A percentile compares a stretch with the other conserved stretches of the same genome.
Evolutionary conservation across 2,797 vertebrate genomes (phyloP).

Genomic region (Lagorchestes hirsutus): DNA sequence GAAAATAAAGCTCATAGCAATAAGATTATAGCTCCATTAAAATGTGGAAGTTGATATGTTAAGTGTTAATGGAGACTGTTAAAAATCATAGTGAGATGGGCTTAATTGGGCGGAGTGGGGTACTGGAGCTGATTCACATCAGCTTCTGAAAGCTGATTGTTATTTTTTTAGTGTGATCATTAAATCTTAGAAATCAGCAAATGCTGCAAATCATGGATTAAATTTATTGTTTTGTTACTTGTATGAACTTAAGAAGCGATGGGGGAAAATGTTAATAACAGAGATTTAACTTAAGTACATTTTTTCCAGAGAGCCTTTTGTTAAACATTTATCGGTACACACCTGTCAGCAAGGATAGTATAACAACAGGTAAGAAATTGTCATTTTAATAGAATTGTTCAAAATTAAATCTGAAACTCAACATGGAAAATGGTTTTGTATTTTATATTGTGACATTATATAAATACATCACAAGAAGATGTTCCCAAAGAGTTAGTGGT

Average conservation of each 20-base stretch:
- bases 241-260: background rate
- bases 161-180: background rate
- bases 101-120: background rate
- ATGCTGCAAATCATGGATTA: background rate
- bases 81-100: too few species aligned
- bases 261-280: background rate
- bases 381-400: background rate
- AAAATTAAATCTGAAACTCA: background rate
- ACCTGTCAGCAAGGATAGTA: background rate
- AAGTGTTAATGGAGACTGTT: background rate
- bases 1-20: background rate
- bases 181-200: background rate
- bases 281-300: background rate
- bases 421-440: background rate
- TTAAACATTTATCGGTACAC: background rate
- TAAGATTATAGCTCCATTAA: background rate
- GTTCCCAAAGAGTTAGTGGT: background rate
- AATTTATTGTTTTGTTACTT: background rate
- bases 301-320: background rate
- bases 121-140: background rate
- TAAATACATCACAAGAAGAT: background rate
- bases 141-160: background rate
- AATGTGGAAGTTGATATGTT: background rate
- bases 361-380: background rate
- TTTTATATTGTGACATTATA: background rate